A percentile compares a stretch with the other conserved stretches of the same genome.
Conservation (phyloP, 2,113 vertebrate genomes). For the Casuarius casuarius region DNA sequence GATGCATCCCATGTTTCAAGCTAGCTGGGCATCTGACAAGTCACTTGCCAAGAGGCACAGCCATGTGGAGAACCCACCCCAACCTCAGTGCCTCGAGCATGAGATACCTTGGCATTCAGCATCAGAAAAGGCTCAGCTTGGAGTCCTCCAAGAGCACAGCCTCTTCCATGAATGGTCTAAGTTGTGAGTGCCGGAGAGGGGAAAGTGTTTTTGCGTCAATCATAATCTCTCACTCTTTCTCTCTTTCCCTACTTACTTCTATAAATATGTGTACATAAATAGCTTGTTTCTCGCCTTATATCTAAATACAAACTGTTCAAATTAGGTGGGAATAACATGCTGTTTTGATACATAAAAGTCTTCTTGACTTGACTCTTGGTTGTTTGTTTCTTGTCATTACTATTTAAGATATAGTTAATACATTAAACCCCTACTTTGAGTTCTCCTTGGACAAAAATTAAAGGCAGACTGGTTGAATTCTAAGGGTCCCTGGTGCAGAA, state of each 20-base stretch:
- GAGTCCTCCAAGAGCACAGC: conserved; percentile 56
- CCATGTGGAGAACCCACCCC: conserved; percentile 41
- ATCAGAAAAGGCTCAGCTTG: conserved; percentile 44
- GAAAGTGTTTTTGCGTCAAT: conserved; percentile 48
- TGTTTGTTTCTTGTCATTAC: conserved; percentile 61
- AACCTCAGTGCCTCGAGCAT: conserved; percentile 38
- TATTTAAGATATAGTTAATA: conserved; percentile 71
- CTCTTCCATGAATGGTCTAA: conserved; percentile 39
- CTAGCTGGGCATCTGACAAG: neutral
- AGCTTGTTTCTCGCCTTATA: conserved; percentile 75
- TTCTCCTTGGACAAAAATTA: conserved; percentile 80
- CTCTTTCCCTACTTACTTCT: conserved; percentile 64
- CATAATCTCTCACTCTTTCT: conserved; percentile 56
- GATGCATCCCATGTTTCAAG: neutral
- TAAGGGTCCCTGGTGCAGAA: conserved; percentile 84
- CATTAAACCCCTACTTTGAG: conserved; percentile 69
- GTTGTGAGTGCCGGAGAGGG: conserved; percentile 61
- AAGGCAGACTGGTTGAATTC: conserved; percentile 86
- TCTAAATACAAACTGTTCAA: conserved; percentile 71
- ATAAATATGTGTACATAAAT: conserved; percentile 71
- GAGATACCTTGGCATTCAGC: conserved; percentile 54
- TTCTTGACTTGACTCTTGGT: conserved; percentile 64
- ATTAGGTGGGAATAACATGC: conserved; percentile 84
- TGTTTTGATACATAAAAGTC: conserved; percentile 77
- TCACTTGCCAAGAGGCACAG: neutral